Conservation (phyloP, 1,140 invertebrate genomes). For the Plutomurus gul region DNA sequence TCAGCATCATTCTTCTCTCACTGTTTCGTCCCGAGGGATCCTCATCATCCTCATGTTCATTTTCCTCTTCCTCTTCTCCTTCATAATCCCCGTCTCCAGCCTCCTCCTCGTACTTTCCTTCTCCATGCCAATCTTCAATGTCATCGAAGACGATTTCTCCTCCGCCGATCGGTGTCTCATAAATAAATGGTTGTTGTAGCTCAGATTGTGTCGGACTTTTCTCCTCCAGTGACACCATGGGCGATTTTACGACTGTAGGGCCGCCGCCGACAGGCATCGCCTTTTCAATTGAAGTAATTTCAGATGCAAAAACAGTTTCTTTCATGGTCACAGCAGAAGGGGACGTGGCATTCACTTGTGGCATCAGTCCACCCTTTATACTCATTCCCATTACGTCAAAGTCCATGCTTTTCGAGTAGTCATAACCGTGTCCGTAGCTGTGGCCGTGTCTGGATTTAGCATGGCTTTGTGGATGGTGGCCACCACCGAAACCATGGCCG, state of each 20-base stretch:
- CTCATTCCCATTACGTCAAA: not conserved
- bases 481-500: not conserved
- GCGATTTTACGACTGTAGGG: not conserved
- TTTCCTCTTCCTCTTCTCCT: conserved; percentile 14
- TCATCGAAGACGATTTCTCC: conserved; percentile 79
- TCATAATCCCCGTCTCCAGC: conserved; percentile 48
- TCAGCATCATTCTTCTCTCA: not conserved
- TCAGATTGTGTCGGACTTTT: not conserved
- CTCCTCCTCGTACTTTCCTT: conserved; percentile 50
- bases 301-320: conserved; percentile 52
- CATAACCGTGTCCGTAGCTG: conserved; percentile 33
- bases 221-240: not conserved
- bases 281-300: conserved; percentile 53
- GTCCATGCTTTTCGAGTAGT: conserved; percentile 35
- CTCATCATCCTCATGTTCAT: not conserved
- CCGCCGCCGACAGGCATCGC: conserved; percentile 7
- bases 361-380: not conserved
- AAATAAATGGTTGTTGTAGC: conserved; percentile 50
- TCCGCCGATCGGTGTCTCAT: conserved; percentile 64
- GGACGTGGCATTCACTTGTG: not conserved
- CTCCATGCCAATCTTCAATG: conserved; percentile 68
- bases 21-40: not conserved
- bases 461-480: conserved; percentile 34
- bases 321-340: conserved; percentile 43
- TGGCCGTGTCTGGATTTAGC: conserved; percentile 35